A percentile compares a stretch with the other conserved stretches of the same genome.
phyloP scores from a whole-genome alignment of 2,888 invertebrate genomes.

The Zootermopsis nevadensis region DNA sequence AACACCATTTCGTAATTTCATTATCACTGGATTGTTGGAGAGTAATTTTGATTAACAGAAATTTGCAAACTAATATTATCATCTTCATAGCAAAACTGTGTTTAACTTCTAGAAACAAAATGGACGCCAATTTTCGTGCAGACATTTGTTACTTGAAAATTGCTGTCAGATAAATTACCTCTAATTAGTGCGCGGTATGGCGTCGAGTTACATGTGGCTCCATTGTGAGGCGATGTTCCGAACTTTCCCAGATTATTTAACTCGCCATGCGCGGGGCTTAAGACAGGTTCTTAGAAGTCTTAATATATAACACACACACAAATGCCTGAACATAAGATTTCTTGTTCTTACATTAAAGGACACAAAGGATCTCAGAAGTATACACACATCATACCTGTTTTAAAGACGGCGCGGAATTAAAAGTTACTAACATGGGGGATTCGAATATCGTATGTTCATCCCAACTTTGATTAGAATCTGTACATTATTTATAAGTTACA shows the following conservation, averaged over 20 bases:
- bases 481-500: no score
- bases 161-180: slow-evolving; percentile 20
- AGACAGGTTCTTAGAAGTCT: not conserved
- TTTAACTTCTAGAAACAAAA: slow-evolving; percentile 12
- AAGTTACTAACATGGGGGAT: no score
- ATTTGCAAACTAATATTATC: not conserved
- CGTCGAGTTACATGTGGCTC: not conserved
- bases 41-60: slow-evolving; percentile 1
- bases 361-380: no score
- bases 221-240: slow-evolving; percentile 3
- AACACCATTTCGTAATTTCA: not conserved
- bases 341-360: no score
- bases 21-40: not conserved
- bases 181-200: slow-evolving; percentile 18
- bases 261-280: not conserved
- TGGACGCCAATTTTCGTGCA: slow-evolving; percentile 2
- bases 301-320: no score
- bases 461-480: no score
- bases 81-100: not conserved
- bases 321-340: no score
- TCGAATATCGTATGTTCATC: no score
- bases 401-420: no score
- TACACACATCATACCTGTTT: no score
- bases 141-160: slow-evolving; percentile 16
- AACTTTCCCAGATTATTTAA: not conserved